These are phyloP conservation scores for Typhlomys cinereus DNA, from an alignment of 2,113 vertebrate genomes.

Conservation along the genomic window DNA sequence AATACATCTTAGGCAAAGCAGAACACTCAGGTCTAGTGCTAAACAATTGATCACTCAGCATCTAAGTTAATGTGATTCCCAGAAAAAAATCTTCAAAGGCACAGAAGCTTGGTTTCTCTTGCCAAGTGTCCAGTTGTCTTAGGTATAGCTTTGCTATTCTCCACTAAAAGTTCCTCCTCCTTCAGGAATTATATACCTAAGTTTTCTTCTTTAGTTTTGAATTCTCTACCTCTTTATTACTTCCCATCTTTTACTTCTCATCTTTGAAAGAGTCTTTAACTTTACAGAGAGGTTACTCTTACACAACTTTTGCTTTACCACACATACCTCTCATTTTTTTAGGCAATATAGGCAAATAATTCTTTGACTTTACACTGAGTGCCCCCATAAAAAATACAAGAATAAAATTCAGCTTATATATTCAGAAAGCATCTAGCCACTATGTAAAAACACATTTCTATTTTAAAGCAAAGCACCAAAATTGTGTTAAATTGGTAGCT, in stretches of 20 bases:
- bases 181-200: background rate
- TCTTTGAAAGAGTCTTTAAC: background rate
- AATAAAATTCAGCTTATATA: slow-evolving; percentile 4
- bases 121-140: background rate
- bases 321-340: background rate
- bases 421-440: background rate
- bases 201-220: background rate
- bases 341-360: slow-evolving; percentile 1
- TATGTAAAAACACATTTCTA: background rate
- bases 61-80: background rate
- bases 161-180: background rate
- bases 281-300: background rate
- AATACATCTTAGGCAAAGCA: background rate
- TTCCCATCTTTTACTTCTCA: background rate
- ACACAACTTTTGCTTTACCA: slow-evolving; percentile 13
- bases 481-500: background rate
- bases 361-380: background rate
- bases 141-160: background rate
- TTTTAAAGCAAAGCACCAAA: slow-evolving; percentile 30
- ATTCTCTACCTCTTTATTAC: background rate
- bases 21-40: background rate
- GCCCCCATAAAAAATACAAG: background rate
- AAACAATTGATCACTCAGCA: background rate
- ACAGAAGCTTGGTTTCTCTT: background rate
- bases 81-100: background rate